Percentiles rank a stretch among this genome's conserved stretches.
Evolutionary conservation across 1,140 invertebrate genomes (phyloP).

Genomic region (Amphibalanus amphitrite): DNA sequence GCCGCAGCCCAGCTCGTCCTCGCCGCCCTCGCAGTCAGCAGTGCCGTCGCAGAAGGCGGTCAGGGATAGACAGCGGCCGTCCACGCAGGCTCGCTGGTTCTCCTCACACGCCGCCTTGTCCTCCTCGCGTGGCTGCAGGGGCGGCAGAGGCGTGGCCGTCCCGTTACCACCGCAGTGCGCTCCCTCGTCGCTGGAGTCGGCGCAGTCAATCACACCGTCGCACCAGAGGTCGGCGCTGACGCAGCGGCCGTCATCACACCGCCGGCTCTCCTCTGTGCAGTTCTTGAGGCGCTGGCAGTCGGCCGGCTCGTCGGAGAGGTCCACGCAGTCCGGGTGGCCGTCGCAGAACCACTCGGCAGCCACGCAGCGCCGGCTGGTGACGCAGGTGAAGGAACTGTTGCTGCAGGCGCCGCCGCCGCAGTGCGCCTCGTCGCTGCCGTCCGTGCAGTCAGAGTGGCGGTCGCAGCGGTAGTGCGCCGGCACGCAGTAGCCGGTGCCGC

Average conservation of each 20-base stretch:
- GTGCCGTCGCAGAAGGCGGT: constrained; percentile 37
- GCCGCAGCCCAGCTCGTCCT: constrained; percentile 22
- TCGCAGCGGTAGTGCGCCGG: constrained; percentile 15
- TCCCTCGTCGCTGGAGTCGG: constrained; percentile 22
- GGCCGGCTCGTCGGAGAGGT: constrained; percentile 23
- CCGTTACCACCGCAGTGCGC: constrained; percentile 23
- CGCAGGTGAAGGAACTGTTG: neutral
- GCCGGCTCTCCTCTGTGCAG: constrained; percentile 27
- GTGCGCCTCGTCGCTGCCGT: constrained; percentile 15
- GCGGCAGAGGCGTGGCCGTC: constrained; percentile 35
- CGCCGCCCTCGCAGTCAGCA: constrained; percentile 13
- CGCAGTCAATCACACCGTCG: constrained; percentile 23
- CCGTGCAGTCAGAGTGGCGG: constrained; percentile 16
- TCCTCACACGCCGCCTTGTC: constrained; percentile 19
- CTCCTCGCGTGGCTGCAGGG: constrained; percentile 13
- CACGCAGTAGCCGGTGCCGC: constrained; percentile 12
- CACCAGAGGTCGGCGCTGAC: constrained; percentile 21
- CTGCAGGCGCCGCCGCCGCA: constrained; percentile 8
- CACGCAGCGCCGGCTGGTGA: constrained; percentile 17
- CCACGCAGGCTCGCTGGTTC: constrained; percentile 5
- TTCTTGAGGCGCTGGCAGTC: constrained; percentile 14
- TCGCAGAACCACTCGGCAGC: constrained; percentile 22
- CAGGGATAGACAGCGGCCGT: constrained; percentile 23
- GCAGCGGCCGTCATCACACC: constrained; percentile 29
- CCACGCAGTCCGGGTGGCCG: constrained; percentile 22